phyloP scores from a whole-genome alignment of 2,888 invertebrate genomes.

The Lingula anatina region DNA sequence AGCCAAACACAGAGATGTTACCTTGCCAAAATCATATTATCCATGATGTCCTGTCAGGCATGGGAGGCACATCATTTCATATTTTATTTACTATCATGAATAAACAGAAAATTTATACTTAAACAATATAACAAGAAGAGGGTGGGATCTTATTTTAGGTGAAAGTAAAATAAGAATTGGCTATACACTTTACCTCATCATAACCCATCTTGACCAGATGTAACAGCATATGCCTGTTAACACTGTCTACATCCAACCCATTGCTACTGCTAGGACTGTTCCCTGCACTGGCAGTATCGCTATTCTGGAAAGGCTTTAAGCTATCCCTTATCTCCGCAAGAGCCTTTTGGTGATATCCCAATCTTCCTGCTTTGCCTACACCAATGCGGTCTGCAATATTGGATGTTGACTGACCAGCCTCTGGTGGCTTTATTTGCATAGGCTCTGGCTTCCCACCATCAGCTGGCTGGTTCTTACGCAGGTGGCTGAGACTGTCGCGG shows the following conservation, averaged over 20 bases:
- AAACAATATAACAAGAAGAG: too few relatives aligned
- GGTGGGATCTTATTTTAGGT: too few relatives aligned
- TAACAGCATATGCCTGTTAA: constrained; percentile 16
- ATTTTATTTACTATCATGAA: too few relatives aligned
- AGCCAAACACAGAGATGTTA: too few relatives aligned
- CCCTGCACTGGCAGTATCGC: constrained; percentile 13
- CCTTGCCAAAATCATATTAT: too few relatives aligned
- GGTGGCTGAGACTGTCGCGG: constrained; percentile 33
- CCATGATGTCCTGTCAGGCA: too few relatives aligned
- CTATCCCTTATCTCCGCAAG: constrained; percentile 81
- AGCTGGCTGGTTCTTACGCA: constrained; percentile 18
- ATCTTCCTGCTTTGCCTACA: constrained; percentile 2
- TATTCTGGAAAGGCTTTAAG: constrained; percentile 72
- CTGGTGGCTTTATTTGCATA: constrained; percentile 9
- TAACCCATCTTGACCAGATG: constrained; percentile 14
- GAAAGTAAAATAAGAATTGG: too few relatives aligned
- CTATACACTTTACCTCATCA: too few relatives aligned
- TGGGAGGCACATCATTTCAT: too few relatives aligned
- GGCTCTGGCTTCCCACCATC: constrained; percentile 3
- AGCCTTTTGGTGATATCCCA: constrained; percentile 73
- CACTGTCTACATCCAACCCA: constrained; percentile 7
- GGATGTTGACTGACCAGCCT: constrained; percentile 21
- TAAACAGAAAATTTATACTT: too few relatives aligned
- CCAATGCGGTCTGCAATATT: constrained; percentile 16
- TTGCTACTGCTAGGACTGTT: too few relatives aligned